Percentiles rank a stretch among this genome's conserved stretches.
Conservation (phyloP, 2,113 vertebrate genomes). For the Dipodomys spectabilis region DNA sequence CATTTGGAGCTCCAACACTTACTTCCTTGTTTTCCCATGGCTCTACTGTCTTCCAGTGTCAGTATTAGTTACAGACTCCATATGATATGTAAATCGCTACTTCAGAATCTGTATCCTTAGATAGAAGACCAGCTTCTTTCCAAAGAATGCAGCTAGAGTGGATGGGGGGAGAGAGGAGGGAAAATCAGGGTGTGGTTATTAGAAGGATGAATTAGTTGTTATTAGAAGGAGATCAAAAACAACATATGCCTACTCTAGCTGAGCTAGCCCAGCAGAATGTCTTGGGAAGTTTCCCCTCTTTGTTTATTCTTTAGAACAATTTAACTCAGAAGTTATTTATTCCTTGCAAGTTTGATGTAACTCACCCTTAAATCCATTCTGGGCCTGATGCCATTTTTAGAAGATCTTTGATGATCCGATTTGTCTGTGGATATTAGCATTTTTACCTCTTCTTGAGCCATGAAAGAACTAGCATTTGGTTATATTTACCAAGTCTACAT, state of each 20-base stretch:
- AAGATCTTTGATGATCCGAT: constrained; percentile 50
- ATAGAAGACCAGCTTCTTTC: constrained; percentile 20
- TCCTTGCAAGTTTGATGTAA: constrained; percentile 52
- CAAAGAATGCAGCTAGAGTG: background rate
- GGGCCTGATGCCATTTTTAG: constrained; percentile 56
- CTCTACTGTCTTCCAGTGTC: background rate
- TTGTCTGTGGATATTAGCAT: constrained; percentile 38
- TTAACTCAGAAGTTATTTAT: constrained; percentile 53
- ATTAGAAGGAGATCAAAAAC: background rate
- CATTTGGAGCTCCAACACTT: background rate
- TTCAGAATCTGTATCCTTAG: background rate
- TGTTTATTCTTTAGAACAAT: constrained; percentile 13
- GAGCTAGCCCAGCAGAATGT: background rate
- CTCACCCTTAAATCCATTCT: constrained; percentile 36
- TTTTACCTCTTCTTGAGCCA: constrained; percentile 58
- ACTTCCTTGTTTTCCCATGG: constrained; percentile 8
- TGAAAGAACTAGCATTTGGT: constrained; percentile 57
- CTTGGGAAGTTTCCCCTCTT: constrained; percentile 18
- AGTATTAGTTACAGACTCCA: background rate
- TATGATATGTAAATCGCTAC: background rate
- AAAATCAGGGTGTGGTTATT: background rate
- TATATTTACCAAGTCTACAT: constrained; percentile 63
- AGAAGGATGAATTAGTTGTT: background rate
- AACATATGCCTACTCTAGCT: constrained; percentile 4
- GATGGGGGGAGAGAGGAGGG: background rate